Evolutionary conservation across 2,113 vertebrate species (phyloP).

Genomic region (Coreoperca whiteheadi): DNA sequence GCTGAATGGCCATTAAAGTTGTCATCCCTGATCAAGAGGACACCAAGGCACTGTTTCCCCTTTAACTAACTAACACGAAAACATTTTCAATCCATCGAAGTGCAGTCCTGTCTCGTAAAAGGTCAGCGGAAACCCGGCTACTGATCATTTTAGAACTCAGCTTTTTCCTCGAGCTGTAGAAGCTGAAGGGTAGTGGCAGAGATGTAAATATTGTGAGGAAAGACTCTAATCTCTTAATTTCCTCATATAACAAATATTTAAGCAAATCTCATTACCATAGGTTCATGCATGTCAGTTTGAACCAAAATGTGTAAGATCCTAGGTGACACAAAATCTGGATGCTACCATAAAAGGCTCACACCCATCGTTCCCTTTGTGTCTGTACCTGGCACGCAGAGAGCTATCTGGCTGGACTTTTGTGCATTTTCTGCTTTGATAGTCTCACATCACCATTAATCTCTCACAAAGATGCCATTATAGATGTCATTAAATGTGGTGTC

Average conservation of each 20-base stretch:
- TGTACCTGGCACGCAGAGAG: slow-evolving; percentile 38
- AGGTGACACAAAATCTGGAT: not conserved
- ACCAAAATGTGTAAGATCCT: slow-evolving; percentile 6
- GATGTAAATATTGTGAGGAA: slow-evolving; percentile 62
- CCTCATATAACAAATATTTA: slow-evolving; percentile 64
- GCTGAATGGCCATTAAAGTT: not conserved
- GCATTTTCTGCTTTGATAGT: slow-evolving; percentile 63
- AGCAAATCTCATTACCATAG: slow-evolving; percentile 38
- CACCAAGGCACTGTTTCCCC: not conserved
- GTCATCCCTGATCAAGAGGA: not conserved
- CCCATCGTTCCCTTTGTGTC: slow-evolving; percentile 24
- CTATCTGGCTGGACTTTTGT: slow-evolving; percentile 57
- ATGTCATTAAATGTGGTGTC: slow-evolving; percentile 70
- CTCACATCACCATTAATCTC: slow-evolving; percentile 65
- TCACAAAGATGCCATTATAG: slow-evolving; percentile 69
- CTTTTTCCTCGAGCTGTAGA: slow-evolving; percentile 23
- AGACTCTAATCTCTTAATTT: slow-evolving; percentile 61
- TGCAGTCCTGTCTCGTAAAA: slow-evolving; percentile 26
- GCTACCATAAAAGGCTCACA: slow-evolving; percentile 14
- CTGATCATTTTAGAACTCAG: slow-evolving; percentile 43
- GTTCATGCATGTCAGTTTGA: slow-evolving; percentile 18
- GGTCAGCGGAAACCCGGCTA: slow-evolving; percentile 35
- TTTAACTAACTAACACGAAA: slow-evolving; percentile 17
- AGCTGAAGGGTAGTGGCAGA: slow-evolving; percentile 52
- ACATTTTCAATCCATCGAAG: slow-evolving; percentile 7